Percentiles rank a stretch among this genome's conserved stretches.
Evolutionary conservation across 2,113 vertebrate genomes (phyloP).

Genomic region (Sitta europaea): DNA sequence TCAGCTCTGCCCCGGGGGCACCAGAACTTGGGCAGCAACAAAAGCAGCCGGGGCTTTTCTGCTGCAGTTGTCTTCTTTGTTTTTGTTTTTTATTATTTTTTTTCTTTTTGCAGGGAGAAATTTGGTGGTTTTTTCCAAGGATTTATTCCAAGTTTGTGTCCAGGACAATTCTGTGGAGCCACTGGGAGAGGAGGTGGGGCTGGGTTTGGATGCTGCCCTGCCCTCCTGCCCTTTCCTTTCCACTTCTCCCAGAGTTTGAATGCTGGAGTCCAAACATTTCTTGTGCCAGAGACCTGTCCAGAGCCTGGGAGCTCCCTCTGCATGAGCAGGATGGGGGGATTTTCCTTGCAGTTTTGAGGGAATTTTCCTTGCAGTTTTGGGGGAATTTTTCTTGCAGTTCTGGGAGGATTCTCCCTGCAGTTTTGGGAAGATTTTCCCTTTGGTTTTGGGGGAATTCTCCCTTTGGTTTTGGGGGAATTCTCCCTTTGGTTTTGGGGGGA

Average conservation of each 20-base stretch:
- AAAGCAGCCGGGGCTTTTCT: neutral
- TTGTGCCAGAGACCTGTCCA: neutral
- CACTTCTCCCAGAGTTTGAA: neutral
- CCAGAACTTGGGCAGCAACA: neutral
- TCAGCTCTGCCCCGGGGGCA: neutral
- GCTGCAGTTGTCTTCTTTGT: neutral
- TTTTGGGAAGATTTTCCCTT: neutral
- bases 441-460: neutral
- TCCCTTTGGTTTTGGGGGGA: neutral
- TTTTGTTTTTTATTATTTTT: neutral
- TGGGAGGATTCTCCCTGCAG: neutral
- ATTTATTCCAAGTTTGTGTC: neutral
- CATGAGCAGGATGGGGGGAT: neutral
- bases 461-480: neutral
- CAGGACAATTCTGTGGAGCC: neutral
- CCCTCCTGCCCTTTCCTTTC: neutral
- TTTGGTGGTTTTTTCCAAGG: neutral
- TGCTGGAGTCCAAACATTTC: conserved; percentile 57
- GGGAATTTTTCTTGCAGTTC: no score
- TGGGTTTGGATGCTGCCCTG: neutral
- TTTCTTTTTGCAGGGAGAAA: conserved; percentile 2
- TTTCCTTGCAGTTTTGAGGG: neutral
- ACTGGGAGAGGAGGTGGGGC: neutral
- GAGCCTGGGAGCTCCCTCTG: neutral
- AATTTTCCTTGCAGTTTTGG: neutral